Percentiles rank a stretch among this genome's conserved stretches.
These are phyloP conservation scores for Athalia rosae DNA, from an alignment of 2,888 invertebrate genomes.

Conservation along the genomic window DNA sequence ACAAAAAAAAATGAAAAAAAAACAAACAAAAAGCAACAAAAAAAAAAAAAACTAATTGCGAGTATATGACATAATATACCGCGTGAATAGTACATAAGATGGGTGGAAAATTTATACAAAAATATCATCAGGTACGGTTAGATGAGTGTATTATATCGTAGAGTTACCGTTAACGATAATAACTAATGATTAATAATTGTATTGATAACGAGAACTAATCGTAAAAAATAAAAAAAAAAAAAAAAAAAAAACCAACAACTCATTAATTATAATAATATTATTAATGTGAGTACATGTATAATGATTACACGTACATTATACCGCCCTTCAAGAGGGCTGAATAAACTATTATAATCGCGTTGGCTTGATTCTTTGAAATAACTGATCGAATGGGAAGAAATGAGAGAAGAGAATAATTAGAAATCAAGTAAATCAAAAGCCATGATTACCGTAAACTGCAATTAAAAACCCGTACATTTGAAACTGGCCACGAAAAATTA, in stretches of 20 bases:
- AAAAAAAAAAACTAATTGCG: neutral
- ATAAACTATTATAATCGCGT: too few species aligned
- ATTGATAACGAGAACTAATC: neutral
- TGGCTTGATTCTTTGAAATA: neutral
- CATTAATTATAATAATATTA: too few species aligned
- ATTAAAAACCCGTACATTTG: too few species aligned
- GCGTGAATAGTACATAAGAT: constrained; percentile 1
- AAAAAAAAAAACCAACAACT: neutral
- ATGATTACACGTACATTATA: too few species aligned
- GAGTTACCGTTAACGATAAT: constrained; percentile 66
- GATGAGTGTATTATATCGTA: constrained; percentile 69
- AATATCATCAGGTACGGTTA: constrained; percentile 67
- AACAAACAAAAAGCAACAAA: constrained; percentile 3
- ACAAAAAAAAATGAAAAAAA: neutral
- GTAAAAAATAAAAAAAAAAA: constrained; percentile 5
- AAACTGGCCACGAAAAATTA: constrained; percentile 2
- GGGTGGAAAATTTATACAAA: constrained; percentile 60
- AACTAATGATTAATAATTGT: constrained; percentile 66
- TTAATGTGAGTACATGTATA: too few species aligned
- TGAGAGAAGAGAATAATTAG: constrained; percentile 5
- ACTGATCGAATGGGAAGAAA: neutral
- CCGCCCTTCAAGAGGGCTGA: too few species aligned
- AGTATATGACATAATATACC: constrained; percentile 12
- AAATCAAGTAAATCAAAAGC: neutral
- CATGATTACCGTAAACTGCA: neutral